These are phyloP conservation scores for Enteromius radiatus DNA, from an alignment of 2,797 vertebrate species.

Conservation along the genomic window DNA sequence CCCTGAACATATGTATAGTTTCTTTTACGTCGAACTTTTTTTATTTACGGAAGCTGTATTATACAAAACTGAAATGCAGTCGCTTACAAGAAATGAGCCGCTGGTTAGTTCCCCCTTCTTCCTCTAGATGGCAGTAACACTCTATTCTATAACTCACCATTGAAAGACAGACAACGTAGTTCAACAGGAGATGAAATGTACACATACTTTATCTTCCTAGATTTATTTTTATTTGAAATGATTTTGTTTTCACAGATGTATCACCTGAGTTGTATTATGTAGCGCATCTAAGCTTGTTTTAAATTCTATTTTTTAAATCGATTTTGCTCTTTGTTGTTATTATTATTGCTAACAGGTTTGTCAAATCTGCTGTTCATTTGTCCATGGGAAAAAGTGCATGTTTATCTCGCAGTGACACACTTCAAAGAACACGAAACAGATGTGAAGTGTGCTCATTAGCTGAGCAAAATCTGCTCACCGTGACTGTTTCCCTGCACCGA, in stretches of 20 bases:
- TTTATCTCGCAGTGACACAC: constrained; percentile 38
- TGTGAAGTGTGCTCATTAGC: constrained; percentile 58
- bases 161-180: constrained; percentile 15
- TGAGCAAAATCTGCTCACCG: constrained; percentile 38
- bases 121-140: constrained; percentile 35
- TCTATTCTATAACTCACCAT: background rate
- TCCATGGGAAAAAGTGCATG: constrained; percentile 7
- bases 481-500: constrained; percentile 23
- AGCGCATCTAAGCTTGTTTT: background rate
- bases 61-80: background rate
- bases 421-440: constrained; percentile 60
- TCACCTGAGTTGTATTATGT: background rate
- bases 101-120: background rate
- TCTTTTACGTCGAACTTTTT: background rate
- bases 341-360: background rate
- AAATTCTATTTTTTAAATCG: background rate
- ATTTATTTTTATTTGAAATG: background rate
- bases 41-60: background rate
- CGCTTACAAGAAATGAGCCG: background rate
- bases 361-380: background rate
- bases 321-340: background rate
- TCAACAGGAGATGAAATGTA: background rate
- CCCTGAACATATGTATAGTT: background rate
- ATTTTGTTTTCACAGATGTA: background rate
- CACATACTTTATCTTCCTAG: background rate